A percentile compares a stretch with the other conserved stretches of the same genome.
Evolutionary conservation across 2,113 vertebrate genomes (phyloP).

Genomic region (Amia ocellicauda): DNA sequence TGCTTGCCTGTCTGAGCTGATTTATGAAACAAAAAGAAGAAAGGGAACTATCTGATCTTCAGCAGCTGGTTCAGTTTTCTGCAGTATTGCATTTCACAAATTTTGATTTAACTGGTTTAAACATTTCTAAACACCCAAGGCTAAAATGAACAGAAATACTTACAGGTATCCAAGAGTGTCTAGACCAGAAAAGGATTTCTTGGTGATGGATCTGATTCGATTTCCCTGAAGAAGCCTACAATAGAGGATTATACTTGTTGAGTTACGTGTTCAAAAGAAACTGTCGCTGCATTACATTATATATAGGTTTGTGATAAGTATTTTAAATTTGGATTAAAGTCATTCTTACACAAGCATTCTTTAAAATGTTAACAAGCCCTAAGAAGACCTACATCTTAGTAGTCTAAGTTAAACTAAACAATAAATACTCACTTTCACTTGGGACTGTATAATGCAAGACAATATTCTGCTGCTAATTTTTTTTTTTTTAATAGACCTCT

Average conservation of each 20-base stretch:
- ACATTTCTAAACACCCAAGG: background rate
- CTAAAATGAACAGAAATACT: conserved; percentile 68
- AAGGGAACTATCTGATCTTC: background rate
- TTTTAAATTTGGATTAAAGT: no score
- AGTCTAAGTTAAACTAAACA: no score
- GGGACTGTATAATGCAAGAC: no score
- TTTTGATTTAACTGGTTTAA: conserved; percentile 14
- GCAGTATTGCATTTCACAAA: background rate
- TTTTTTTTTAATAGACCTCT: no score
- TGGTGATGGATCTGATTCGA: conserved; percentile 91
- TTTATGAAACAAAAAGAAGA: conserved; percentile 4
- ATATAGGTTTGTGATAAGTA: conserved; percentile 9
- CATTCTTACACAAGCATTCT: no score
- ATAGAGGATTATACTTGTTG: conserved; percentile 29
- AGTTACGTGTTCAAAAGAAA: background rate
- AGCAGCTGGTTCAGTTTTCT: conserved; percentile 6
- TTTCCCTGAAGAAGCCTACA: conserved; percentile 88
- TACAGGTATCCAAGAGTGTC: conserved; percentile 89
- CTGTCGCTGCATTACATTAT: background rate
- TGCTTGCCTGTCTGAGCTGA: background rate
- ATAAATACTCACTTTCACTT: no score
- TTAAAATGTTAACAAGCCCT: no score
- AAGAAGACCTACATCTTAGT: no score
- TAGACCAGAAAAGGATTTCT: conserved; percentile 92
- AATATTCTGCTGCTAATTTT: no score